phyloP scores from a whole-genome alignment of 2,888 invertebrate species.

The Hirtodrosophila histrioides region DNA sequence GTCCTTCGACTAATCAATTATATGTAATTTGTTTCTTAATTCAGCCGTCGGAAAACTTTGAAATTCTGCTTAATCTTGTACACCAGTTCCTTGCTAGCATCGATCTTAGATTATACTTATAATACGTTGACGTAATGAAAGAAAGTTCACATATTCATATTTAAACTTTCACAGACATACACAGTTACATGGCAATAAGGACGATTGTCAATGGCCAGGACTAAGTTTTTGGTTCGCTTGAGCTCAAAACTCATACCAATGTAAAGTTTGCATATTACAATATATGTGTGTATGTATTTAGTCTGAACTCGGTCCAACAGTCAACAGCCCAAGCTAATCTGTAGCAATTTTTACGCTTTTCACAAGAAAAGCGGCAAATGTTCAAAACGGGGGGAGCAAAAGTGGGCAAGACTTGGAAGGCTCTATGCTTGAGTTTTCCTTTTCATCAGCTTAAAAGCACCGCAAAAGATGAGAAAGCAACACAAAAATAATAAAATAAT shows the following conservation, averaged over 20 bases:
- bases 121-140: neutral
- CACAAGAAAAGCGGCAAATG: constrained; percentile 30
- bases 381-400: neutral
- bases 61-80: too few species aligned
- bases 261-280: constrained; percentile 14
- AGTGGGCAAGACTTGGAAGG: constrained; percentile 28
- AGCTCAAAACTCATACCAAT: neutral
- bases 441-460: constrained; percentile 72
- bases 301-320: constrained; percentile 23
- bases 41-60: too few species aligned
- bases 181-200: neutral
- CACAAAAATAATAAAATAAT: constrained; percentile 52
- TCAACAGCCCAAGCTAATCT: constrained; percentile 56
- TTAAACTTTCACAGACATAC: neutral
- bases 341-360: constrained; percentile 58
- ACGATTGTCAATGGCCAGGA: too few species aligned
- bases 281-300: constrained; percentile 10
- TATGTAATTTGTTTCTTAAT: too few species aligned
- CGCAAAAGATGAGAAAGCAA: constrained; percentile 35
- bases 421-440: constrained; percentile 51
- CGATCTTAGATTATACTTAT: neutral
- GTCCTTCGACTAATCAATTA: too few species aligned
- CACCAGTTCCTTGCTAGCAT: too few species aligned
- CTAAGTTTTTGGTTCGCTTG: neutral
- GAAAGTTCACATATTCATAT: constrained; percentile 2